phyloP scores from a whole-genome alignment of 2,888 invertebrate species.

The Bibio marci region DNA sequence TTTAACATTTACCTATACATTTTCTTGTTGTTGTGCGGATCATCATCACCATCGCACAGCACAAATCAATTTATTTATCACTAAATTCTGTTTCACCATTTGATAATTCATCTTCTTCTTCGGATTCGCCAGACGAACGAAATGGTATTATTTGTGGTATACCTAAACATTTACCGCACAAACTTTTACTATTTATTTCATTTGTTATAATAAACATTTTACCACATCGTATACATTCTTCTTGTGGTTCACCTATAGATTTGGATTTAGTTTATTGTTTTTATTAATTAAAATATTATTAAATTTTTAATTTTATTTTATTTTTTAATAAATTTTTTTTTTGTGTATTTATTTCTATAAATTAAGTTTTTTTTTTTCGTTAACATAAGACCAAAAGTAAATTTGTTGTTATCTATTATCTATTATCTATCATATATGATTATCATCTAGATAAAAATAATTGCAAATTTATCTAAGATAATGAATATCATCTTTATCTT shows the following conservation, averaged over 20 bases:
- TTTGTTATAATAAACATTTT: slow-evolving; percentile 33
- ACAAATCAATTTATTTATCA: slow-evolving; percentile 14
- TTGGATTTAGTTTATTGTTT: too few relatives aligned
- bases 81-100: slow-evolving; percentile 22
- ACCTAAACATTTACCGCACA: slow-evolving; percentile 23
- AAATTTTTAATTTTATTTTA: too few relatives aligned
- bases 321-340: too few relatives aligned
- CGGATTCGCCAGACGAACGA: slow-evolving; percentile 20
- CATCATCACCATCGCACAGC: not conserved
- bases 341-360: too few relatives aligned
- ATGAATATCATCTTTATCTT: too few relatives aligned
- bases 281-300: too few relatives aligned
- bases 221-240: slow-evolving; percentile 39
- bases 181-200: slow-evolving; percentile 22
- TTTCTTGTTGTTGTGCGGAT: not conserved
- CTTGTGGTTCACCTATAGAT: slow-evolving; percentile 37
- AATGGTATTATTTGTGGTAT: slow-evolving; percentile 10
- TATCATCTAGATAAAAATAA: too few relatives aligned
- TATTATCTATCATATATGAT: too few relatives aligned
- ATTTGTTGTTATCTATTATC: too few relatives aligned
- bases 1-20: not conserved
- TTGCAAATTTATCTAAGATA: too few relatives aligned
- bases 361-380: too few relatives aligned
- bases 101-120: slow-evolving; percentile 19
- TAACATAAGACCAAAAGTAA: too few relatives aligned